A percentile compares a stretch with the other conserved stretches of the same genome.
Evolutionary conservation across 2,888 invertebrate genomes (phyloP).

Genomic region (Ceramica pisi): DNA sequence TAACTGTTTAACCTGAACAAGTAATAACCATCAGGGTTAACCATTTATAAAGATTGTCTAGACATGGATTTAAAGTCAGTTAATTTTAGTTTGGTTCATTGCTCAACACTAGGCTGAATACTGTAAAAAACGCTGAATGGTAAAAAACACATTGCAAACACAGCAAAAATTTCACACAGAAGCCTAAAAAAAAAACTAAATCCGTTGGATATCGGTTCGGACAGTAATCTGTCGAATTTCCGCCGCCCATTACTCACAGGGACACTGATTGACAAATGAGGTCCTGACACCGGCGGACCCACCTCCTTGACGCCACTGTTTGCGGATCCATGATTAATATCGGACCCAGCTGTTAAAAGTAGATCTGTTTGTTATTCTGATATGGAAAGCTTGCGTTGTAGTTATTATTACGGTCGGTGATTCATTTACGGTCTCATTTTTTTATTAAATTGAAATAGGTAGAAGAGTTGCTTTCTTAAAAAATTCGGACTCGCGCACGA

Average conservation of each 20-base stretch:
- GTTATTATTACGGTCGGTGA: no score
- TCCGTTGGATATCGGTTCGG: slow-evolving; percentile 25
- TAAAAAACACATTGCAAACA: slow-evolving; percentile 11
- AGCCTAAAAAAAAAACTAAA: slow-evolving; percentile 17
- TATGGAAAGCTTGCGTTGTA: neutral
- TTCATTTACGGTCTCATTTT: no score
- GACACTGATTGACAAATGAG: slow-evolving; percentile 67
- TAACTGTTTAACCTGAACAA: no score
- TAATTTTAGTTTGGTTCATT: neutral
- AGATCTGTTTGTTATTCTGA: slow-evolving; percentile 12
- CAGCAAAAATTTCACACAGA: neutral
- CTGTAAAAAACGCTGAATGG: no score
- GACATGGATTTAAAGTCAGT: neutral
- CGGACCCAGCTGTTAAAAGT: slow-evolving; percentile 28
- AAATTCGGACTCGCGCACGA: no score
- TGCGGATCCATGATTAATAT: slow-evolving; percentile 45
- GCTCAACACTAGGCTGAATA: neutral
- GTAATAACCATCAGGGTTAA: no score
- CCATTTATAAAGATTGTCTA: neutral
- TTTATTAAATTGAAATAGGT: no score
- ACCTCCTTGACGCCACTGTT: slow-evolving; percentile 39
- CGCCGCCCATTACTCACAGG: slow-evolving; percentile 55
- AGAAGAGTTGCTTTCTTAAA: no score
- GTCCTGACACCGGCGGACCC: slow-evolving; percentile 21
- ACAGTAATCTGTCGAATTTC: slow-evolving; percentile 42